Base-by-base conservation (phyloP, 2,113 vertebrate genomes). In the Synchiropus splendidus region DNA sequence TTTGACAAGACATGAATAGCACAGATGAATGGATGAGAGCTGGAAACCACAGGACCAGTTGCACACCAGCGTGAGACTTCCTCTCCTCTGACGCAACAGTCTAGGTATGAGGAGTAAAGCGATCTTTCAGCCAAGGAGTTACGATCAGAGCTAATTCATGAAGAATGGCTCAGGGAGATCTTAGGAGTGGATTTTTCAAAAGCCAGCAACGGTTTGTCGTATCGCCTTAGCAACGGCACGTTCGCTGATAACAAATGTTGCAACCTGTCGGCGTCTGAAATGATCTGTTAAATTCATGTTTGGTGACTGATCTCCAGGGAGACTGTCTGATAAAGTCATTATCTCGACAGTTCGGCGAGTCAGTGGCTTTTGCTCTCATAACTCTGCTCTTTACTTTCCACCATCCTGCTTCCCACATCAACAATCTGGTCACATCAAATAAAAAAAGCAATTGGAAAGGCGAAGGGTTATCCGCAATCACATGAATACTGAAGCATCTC, bases 151-250 rank as follows among this genome's bases (percentile, higher is more conserved):
- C 49, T 46, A 42, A 52, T 58, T 65, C 53, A 43, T 36, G 45
- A 48, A 40, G 58, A 62, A 48, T 50, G 21, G 21, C 8, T 27
- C 21, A 27, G 21, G 21, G 21, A 8, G 21, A 27, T 8, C 8
- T 27, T 27, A 27, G 8, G 21, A 27, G 21, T 27, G 21, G 21
- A 59, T 55, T 64, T 69, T 62, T 48, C 36, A 45, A 58, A 41
- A 48, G 45, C 57, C 55, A 49, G 45, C 53, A 17, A 45, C 51
- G 45, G 61, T 79, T 77, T 74, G 43, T 10, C 35, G 43, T 33
- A 18, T 69, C 38, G 38, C 62, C 57, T 71, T 70, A 67, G 67
- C 32, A 48, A 79, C 70, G 2, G 39, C 46, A 48, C 39, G 57
- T 72, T 61, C 51, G 56, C 47, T 74, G 54, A 75, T 65, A 51